These are phyloP conservation scores for Epinotia ramella DNA, from an alignment of 2,888 invertebrate species.

Conservation along the genomic window DNA sequence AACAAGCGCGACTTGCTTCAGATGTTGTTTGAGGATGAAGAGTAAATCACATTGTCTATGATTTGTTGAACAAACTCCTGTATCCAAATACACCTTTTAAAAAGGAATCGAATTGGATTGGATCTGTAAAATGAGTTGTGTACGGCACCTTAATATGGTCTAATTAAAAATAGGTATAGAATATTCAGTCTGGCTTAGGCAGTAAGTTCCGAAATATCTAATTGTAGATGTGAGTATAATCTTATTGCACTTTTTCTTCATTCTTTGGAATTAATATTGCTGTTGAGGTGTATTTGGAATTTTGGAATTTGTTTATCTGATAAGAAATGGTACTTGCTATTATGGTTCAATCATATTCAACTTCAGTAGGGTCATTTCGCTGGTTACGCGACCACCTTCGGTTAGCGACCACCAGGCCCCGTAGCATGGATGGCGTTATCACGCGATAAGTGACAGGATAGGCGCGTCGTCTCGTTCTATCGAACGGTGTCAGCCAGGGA, in stretches of 20 bases:
- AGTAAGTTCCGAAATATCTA: not conserved
- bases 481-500: no score
- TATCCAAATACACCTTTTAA: not conserved
- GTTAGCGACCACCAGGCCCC: no score
- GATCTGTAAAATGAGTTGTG: no score
- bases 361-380: no score
- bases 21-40: slow-evolving; percentile 92
- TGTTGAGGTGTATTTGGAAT: slow-evolving; percentile 12
- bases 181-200: no score
- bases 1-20: slow-evolving; percentile 89
- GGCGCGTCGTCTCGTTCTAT: no score
- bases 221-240: not conserved
- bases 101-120: not conserved
- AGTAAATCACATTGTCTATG: slow-evolving; percentile 57
- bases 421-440: no score
- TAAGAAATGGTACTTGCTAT: slow-evolving; percentile 2
- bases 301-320: not conserved
- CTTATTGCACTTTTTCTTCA: not conserved
- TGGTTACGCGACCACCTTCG: no score
- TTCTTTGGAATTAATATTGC: not conserved
- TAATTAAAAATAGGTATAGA: no score
- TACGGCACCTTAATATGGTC: no score
- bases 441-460: no score
- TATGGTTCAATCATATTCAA: not conserved
- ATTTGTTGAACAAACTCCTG: not conserved